Evolutionary conservation across 2,797 vertebrate species (phyloP).

Genomic region (Pangasius larnaudii): DNA sequence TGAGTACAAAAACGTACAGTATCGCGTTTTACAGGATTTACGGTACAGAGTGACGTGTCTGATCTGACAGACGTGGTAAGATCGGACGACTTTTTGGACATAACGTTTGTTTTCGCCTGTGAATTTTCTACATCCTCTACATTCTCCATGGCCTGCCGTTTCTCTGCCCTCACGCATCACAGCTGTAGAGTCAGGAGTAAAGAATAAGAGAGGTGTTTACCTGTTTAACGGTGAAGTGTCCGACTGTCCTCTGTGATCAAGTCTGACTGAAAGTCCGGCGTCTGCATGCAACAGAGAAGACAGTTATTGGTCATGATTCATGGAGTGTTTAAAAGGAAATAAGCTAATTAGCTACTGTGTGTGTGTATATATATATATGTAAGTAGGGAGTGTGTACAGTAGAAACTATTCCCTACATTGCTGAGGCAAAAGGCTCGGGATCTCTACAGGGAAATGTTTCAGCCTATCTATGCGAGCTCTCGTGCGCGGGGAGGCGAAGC

Average conservation of each 20-base stretch:
- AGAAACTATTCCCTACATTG: not conserved
- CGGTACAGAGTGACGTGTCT: not conserved
- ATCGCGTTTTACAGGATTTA: not conserved
- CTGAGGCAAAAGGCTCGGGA: not conserved
- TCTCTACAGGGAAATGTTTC: not conserved
- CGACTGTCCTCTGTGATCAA: slow-evolving; percentile 93
- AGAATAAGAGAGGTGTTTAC: slow-evolving; percentile 69
- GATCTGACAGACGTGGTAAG: not conserved
- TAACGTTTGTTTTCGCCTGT: not conserved
- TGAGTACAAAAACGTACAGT: not conserved
- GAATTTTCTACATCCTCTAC: not conserved
- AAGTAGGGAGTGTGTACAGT: not conserved
- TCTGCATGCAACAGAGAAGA: slow-evolving; percentile 77
- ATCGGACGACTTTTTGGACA: not conserved
- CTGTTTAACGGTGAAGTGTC: slow-evolving; percentile 94
- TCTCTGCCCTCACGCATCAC: not conserved
- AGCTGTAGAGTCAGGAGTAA: not conserved
- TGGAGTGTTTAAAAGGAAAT: not conserved
- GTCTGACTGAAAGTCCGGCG: slow-evolving; percentile 93
- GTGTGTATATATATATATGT: too few relatives aligned
- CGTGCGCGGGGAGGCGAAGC: not conserved
- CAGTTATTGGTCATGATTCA: not conserved
- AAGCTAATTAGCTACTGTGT: too few relatives aligned
- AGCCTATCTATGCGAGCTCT: not conserved
- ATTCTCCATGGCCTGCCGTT: not conserved